Evolutionary conservation across 2,113 vertebrate species (phyloP).

Genomic region (Morone saxatilis): DNA sequence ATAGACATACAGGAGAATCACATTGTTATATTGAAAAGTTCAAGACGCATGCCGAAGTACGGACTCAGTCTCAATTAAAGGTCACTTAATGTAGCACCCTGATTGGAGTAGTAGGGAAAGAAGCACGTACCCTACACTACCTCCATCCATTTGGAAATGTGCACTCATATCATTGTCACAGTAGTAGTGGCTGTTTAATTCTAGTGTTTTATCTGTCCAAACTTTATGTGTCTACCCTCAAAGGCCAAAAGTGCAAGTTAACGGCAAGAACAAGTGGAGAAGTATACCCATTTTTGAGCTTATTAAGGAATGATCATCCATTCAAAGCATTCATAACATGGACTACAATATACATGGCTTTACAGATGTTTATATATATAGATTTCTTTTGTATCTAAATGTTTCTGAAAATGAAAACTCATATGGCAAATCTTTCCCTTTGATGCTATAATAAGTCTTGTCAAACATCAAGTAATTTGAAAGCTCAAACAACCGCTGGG

Average conservation of each 20-base stretch:
- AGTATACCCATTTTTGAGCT: background rate
- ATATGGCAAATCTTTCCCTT: background rate
- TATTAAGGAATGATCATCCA: background rate
- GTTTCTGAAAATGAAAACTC: background rate
- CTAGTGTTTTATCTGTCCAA: no score
- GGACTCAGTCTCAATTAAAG: background rate
- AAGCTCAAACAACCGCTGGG: background rate
- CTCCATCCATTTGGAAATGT: background rate
- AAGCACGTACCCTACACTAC: background rate
- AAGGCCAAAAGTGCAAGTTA: no score
- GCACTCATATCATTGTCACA: background rate
- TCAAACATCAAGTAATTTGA: background rate
- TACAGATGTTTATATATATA: background rate
- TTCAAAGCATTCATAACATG: background rate
- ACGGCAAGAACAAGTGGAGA: no score
- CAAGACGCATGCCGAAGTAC: background rate
- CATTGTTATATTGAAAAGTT: background rate
- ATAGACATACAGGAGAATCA: constrained; percentile 31
- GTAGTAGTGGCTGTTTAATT: background rate
- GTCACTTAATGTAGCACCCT: background rate
- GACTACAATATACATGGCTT: background rate
- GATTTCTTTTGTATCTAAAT: background rate
- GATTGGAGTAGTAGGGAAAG: background rate
- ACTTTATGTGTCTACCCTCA: no score
- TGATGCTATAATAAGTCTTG: background rate